These are phyloP conservation scores for Daktulosphaira vitifoliae DNA, from an alignment of 1,140 invertebrate genomes.

Conservation along the genomic window DNA sequence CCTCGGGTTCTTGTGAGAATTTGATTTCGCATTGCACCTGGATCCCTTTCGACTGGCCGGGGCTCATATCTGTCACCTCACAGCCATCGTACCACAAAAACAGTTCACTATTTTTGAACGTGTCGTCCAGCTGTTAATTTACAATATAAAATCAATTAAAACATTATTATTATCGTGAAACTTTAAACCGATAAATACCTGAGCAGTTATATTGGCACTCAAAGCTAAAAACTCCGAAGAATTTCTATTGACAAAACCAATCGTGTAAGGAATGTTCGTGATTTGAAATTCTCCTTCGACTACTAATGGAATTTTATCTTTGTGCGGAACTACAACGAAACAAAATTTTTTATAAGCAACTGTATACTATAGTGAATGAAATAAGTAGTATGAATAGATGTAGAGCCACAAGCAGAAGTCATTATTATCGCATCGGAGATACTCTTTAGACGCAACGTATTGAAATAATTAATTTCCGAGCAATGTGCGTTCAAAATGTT, in stretches of 20 bases:
- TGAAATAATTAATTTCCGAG: too few relatives aligned
- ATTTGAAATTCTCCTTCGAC: constrained; percentile 29
- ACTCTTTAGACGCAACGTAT: too few relatives aligned
- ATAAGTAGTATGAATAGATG: too few relatives aligned
- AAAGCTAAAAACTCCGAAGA: constrained; percentile 11
- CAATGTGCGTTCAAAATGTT: too few relatives aligned
- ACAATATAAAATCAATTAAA: too few relatives aligned
- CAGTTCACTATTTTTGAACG: constrained; percentile 27
- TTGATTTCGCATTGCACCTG: constrained; percentile 24
- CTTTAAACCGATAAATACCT: not conserved
- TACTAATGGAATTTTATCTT: constrained; percentile 13
- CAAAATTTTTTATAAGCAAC: not conserved
- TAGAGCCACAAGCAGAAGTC: too few relatives aligned
- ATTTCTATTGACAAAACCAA: constrained; percentile 15
- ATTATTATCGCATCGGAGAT: too few relatives aligned
- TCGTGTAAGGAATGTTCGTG: constrained; percentile 11
- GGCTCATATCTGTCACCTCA: constrained; percentile 25
- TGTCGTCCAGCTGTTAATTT: constrained; percentile 31
- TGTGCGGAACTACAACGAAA: constrained; percentile 1
- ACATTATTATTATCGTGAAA: too few relatives aligned
- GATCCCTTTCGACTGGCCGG: constrained; percentile 1
- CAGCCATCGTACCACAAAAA: constrained; percentile 21
- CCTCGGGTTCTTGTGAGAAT: constrained; percentile 29
- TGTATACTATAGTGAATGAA: too few relatives aligned
- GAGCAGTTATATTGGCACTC: constrained; percentile 6